phyloP scores from a whole-genome alignment of 2,797 vertebrate genomes.

The Pangasius djambal region DNA sequence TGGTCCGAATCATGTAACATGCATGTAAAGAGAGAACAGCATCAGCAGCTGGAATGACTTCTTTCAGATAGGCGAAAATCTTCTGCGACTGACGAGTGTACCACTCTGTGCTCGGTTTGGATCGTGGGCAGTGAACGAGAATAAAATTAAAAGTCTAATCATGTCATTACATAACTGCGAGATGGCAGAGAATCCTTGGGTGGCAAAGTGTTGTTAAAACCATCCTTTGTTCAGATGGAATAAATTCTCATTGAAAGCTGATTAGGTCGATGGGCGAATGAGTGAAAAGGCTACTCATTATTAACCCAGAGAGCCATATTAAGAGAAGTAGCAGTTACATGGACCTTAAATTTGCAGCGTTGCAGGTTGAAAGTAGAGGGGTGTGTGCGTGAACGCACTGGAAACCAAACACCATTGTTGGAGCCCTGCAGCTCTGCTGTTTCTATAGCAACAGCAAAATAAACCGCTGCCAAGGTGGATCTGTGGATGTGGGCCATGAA shows the following conservation, averaged over 20 bases:
- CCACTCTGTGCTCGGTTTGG: neutral
- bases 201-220: slow-evolving; percentile 29
- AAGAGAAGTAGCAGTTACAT: slow-evolving; percentile 36
- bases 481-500: slow-evolving; percentile 55
- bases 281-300: slow-evolving; percentile 56
- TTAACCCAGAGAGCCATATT: slow-evolving; percentile 56
- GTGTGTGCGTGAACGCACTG: slow-evolving; percentile 42
- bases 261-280: slow-evolving; percentile 50
- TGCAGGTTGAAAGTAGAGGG: slow-evolving; percentile 19
- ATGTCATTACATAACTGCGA: neutral
- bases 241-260: slow-evolving; percentile 45
- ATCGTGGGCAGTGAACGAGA: neutral
- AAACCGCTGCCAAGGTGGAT: slow-evolving; percentile 69
- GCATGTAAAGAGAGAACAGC: neutral
- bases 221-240: slow-evolving; percentile 35
- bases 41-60: neutral
- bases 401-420: slow-evolving; percentile 56
- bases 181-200: slow-evolving; percentile 3
- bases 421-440: slow-evolving; percentile 66
- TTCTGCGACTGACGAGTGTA: no score
- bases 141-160: neutral
- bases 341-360: slow-evolving; percentile 52
- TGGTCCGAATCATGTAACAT: neutral
- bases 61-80: neutral
- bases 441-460: slow-evolving; percentile 77